phyloP scores from a whole-genome alignment of 2,113 vertebrate genomes.

The Myotis davidii region DNA sequence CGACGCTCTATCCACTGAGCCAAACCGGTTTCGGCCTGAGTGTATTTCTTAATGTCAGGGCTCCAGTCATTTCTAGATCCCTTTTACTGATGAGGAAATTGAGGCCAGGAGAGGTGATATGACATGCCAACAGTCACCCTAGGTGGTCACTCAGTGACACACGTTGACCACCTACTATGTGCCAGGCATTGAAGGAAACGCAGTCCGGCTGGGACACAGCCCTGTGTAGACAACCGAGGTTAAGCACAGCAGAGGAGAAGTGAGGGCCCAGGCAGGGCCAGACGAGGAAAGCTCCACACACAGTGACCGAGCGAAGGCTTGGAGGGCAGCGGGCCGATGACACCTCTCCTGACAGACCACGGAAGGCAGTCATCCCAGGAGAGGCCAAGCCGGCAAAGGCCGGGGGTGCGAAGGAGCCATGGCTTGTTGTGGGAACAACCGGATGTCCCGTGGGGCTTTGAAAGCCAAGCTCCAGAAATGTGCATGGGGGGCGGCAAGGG shows the following conservation, averaged over 20 bases:
- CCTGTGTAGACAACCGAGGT: background rate
- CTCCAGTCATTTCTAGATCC: background rate
- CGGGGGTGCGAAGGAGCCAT: background rate
- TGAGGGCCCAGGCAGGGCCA: no score
- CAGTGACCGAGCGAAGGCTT: background rate
- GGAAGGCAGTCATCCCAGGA: background rate
- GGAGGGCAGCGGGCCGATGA: accelerated
- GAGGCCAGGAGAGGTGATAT: background rate
- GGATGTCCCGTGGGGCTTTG: background rate
- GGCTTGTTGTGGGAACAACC: background rate
- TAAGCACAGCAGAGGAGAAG: background rate
- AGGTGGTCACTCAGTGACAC: background rate
- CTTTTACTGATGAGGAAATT: background rate
- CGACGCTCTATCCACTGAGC: no score
- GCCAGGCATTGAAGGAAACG: background rate
- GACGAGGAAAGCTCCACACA: background rate
- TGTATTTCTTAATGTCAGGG: background rate
- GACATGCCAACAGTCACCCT: background rate
- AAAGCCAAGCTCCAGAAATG: background rate
- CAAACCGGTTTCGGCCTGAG: no score
- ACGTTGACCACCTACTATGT: background rate
- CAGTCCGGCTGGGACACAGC: background rate
- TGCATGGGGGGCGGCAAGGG: background rate
- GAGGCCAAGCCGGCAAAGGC: background rate
- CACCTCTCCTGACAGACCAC: background rate